Percentiles rank a stretch among this genome's conserved stretches.
These are phyloP conservation scores for Callimorpha dominula DNA, from an alignment of 2,888 invertebrate genomes.

Conservation along the genomic window DNA sequence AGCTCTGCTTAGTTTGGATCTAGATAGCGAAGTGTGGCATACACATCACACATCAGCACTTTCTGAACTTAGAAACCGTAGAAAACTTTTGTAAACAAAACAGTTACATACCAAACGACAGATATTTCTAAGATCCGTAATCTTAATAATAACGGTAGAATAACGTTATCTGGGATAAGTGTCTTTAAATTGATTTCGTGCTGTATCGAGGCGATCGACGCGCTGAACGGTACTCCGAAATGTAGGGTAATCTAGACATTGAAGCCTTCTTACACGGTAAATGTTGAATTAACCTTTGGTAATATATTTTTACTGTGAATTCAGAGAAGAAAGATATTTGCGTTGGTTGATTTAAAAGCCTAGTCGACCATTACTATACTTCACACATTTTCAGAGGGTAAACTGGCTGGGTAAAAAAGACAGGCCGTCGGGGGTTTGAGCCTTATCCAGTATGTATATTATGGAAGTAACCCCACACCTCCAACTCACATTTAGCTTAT, in stretches of 20 bases:
- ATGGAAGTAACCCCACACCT: too few species aligned
- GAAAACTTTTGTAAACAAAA: background rate
- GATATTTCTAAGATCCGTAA: conserved; percentile 25
- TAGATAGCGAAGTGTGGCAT: too few species aligned
- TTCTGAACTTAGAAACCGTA: background rate
- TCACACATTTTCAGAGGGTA: too few species aligned
- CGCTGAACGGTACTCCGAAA: conserved; percentile 7
- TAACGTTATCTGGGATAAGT: conserved; percentile 29
- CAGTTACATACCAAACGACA: conserved; percentile 1
- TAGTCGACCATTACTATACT: too few species aligned
- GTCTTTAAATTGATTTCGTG: conserved; percentile 33
- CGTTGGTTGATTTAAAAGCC: too few species aligned
- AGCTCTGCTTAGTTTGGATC: too few species aligned
- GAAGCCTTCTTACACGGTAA: background rate
- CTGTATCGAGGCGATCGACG: conserved; percentile 34
- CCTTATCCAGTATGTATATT: too few species aligned
- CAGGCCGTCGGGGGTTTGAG: too few species aligned
- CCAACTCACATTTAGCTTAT: too few species aligned
- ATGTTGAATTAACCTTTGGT: background rate
- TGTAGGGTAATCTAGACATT: conserved; percentile 12
- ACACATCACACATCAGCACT: too few species aligned
- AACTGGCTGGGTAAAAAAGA: too few species aligned
- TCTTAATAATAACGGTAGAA: conserved; percentile 35
- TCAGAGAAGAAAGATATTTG: background rate
- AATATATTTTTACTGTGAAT: background rate